Evolutionary conservation across 1,140 invertebrate genomes (phyloP).

Genomic region (Drosophila nikananu): DNA sequence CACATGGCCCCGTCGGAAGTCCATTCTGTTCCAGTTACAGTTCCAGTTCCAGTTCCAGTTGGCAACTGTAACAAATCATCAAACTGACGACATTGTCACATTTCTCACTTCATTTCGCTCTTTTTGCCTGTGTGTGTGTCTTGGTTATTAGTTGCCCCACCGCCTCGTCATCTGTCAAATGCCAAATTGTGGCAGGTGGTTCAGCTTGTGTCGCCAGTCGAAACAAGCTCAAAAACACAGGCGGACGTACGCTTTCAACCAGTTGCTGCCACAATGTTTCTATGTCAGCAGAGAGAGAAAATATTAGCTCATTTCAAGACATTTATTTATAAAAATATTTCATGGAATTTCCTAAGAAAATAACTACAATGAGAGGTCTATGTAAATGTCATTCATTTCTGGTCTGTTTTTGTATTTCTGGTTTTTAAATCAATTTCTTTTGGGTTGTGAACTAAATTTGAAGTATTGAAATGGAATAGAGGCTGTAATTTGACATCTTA

Average conservation of each 20-base stretch:
- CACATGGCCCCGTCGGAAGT: slow-evolving; percentile 47
- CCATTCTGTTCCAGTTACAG: slow-evolving; percentile 11
- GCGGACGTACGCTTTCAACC: slow-evolving; percentile 28
- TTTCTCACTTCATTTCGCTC: slow-evolving; percentile 49
- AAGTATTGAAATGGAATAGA: too few relatives aligned
- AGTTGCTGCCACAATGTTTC: slow-evolving; percentile 57
- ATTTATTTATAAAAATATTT: not conserved
- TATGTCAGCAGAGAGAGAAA: not conserved
- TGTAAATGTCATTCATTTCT: not conserved
- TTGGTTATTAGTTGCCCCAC: slow-evolving; percentile 63
- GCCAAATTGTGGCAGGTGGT: slow-evolving; percentile 61
- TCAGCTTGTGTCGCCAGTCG: slow-evolving; percentile 39
- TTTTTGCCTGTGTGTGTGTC: not conserved
- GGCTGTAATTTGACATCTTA: too few relatives aligned
- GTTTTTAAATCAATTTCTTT: not conserved
- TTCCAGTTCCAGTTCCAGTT: slow-evolving; percentile 13
- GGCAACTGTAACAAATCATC: slow-evolving; percentile 63
- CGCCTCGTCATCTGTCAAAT: slow-evolving; percentile 70
- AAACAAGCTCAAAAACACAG: slow-evolving; percentile 34
- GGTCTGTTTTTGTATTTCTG: not conserved
- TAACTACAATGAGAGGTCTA: not conserved
- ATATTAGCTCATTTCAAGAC: accelerated
- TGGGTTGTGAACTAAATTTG: too few relatives aligned
- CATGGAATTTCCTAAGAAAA: not conserved
- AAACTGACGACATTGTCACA: slow-evolving; percentile 43